phyloP scores from a whole-genome alignment of 2,888 invertebrate genomes.

The Actias luna region DNA sequence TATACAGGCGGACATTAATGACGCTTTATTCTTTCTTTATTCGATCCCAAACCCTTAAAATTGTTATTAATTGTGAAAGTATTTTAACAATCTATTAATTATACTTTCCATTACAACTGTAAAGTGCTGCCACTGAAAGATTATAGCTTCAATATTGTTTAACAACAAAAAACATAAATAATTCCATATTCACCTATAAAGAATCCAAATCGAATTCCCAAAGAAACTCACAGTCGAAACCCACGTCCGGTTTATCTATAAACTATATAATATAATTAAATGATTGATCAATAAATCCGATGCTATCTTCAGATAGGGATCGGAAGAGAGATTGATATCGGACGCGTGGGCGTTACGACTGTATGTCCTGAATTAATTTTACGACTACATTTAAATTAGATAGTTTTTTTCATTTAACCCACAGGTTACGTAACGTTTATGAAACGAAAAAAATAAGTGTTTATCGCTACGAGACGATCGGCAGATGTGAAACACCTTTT shows the following conservation, averaged over 20 bases:
- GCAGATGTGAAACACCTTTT: no score
- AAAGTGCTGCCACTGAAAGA: no score
- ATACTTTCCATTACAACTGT: no score
- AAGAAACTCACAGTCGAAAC: neutral
- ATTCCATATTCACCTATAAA: neutral
- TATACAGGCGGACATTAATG: no score
- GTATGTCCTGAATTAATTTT: slow-evolving; percentile 8
- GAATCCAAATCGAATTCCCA: neutral
- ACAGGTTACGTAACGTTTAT: no score
- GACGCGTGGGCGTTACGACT: neutral
- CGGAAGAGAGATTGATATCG: neutral
- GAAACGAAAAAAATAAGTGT: no score
- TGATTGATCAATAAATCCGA: slow-evolving; percentile 2
- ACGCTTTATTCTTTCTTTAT: no score
- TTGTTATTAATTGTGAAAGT: no score
- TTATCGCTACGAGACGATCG: no score
- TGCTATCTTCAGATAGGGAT: neutral
- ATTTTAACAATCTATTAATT: no score
- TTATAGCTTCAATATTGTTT: no score
- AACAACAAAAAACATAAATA: neutral
- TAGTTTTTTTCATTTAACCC: neutral
- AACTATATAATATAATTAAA: neutral
- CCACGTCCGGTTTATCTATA: slow-evolving; percentile 1
- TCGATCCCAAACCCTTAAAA: no score
- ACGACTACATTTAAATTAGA: slow-evolving; percentile 1